Evolutionary conservation across 2,797 vertebrate species (phyloP).

Genomic region (Liasis olivaceus): DNA sequence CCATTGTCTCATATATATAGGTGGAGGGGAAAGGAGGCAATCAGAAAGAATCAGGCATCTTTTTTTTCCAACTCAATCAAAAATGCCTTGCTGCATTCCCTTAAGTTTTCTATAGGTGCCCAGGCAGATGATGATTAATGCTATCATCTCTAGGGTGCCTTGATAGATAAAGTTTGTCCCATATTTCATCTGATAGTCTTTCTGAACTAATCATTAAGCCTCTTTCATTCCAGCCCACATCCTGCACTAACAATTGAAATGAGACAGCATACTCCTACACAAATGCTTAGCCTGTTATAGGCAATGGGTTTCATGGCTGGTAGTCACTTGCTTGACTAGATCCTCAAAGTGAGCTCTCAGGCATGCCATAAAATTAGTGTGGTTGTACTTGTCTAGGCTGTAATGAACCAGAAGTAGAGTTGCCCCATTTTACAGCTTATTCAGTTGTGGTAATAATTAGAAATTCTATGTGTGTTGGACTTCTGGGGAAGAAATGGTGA

Average conservation of each 20-base stretch:
- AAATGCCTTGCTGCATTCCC: neutral
- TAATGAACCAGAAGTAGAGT: neutral
- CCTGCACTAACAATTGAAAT: neutral
- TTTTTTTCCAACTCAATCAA: neutral
- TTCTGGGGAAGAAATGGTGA: no score
- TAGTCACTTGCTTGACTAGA: neutral
- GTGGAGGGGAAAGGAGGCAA: neutral
- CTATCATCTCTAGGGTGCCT: neutral
- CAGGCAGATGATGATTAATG: neutral
- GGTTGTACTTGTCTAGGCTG: slow-evolving; percentile 33
- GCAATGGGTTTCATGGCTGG: neutral
- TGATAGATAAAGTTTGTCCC: neutral
- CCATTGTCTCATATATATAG: neutral
- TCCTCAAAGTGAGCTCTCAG: neutral
- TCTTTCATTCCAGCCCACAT: neutral
- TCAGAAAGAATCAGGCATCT: neutral
- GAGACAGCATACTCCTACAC: neutral
- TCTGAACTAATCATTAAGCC: neutral
- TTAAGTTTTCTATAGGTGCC: neutral
- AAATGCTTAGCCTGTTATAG: neutral
- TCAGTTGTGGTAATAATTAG: neutral
- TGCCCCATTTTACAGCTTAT: neutral
- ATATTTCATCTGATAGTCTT: neutral
- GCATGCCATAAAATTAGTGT: neutral
- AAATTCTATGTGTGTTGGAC: neutral